phyloP scores from a whole-genome alignment of 2,888 invertebrate species.

The Odontocolon sp. region DNA sequence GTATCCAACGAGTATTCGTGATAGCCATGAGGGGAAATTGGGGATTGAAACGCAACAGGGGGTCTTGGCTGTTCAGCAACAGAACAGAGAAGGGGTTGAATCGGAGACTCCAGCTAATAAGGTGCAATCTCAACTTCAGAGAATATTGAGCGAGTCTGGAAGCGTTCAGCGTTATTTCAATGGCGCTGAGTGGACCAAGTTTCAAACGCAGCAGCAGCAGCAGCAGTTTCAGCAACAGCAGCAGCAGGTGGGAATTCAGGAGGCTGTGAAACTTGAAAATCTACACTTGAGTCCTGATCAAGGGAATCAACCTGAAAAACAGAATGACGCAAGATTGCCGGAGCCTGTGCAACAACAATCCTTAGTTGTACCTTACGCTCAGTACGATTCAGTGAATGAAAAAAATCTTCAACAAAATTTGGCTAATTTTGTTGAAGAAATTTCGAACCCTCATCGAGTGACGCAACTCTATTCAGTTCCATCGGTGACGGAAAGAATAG shows the following conservation, averaged over 20 bases:
- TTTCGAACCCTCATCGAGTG: neutral
- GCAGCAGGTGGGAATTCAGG: neutral
- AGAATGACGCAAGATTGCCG: neutral
- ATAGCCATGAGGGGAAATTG: neutral
- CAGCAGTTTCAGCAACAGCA: constrained; percentile 8
- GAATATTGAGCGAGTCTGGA: constrained; percentile 46
- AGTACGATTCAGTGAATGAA: constrained; percentile 14
- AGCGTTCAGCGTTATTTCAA: constrained; percentile 42
- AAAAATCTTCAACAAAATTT: constrained; percentile 26
- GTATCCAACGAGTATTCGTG: constrained; percentile 4
- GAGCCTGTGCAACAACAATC: constrained; percentile 35
- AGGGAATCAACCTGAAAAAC: neutral
- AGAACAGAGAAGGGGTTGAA: neutral
- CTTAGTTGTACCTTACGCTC: constrained; percentile 30
- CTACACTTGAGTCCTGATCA: neutral
- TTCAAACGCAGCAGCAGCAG: constrained; percentile 13
- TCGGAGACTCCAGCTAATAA: constrained; percentile 14
- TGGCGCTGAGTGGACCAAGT: constrained; percentile 26
- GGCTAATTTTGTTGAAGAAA: constrained; percentile 5
- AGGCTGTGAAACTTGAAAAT: neutral
- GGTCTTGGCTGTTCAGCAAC: neutral
- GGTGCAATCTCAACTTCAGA: constrained; percentile 45
- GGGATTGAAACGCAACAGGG: constrained; percentile 13
- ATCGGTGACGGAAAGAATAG: constrained; percentile 72
- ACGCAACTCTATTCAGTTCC: constrained; percentile 16